Evolutionary conservation across 1,140 invertebrate genomes (phyloP).

Genomic region (Mycetomoellerius zeteki): DNA sequence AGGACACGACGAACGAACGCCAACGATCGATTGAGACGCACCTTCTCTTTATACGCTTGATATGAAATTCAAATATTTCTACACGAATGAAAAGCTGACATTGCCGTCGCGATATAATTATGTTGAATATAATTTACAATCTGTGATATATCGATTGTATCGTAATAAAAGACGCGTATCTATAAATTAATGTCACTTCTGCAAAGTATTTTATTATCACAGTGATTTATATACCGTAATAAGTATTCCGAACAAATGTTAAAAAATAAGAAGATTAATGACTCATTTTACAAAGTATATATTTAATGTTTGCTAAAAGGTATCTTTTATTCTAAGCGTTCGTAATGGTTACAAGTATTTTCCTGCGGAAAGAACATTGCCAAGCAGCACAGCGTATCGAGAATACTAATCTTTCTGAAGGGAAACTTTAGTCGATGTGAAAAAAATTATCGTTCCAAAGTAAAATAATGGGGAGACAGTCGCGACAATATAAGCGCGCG

Average conservation of each 20-base stretch:
- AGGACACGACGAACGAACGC: not conserved
- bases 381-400: not conserved
- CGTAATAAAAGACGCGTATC: not conserved
- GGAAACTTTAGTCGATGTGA: not conserved
- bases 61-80: conserved; percentile 46
- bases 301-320: not conserved
- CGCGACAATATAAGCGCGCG: conserved; percentile 51
- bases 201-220: not conserved
- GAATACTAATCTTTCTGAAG: not conserved
- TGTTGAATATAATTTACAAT: conserved; percentile 20
- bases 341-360: not conserved
- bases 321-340: not conserved
- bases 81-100: not conserved
- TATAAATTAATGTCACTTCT: not conserved
- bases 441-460: not conserved
- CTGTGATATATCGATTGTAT: not conserved
- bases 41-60: not conserved
- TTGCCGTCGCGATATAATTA: conserved; percentile 2
- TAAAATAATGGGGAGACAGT: conserved; percentile 5
- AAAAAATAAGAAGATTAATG: not conserved
- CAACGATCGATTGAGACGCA: conserved; percentile 15
- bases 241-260: not conserved
- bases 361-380: not conserved
- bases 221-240: not conserved
- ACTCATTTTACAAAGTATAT: not conserved